Evolutionary conservation across 2,888 invertebrate species (phyloP).

Genomic region (Cheilosia impressa): DNA sequence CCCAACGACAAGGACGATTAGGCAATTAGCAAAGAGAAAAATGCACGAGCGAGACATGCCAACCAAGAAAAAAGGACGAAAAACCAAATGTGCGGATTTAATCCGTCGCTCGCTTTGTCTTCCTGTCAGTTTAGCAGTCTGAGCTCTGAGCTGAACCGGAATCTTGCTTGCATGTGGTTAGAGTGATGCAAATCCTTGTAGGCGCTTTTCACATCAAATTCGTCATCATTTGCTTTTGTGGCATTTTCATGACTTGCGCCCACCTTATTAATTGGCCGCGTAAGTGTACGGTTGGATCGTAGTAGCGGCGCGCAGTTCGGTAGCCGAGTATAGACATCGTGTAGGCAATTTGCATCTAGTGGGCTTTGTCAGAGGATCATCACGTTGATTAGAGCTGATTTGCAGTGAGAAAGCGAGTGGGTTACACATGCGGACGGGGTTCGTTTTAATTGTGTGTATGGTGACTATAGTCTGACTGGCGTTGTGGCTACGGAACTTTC

Average conservation of each 20-base stretch:
- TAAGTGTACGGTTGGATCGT: conserved; percentile 42
- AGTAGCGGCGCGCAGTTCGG: conserved; percentile 32
- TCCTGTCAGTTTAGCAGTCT: conserved; percentile 69
- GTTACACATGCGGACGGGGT: conserved; percentile 9
- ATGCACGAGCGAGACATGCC: conserved; percentile 21
- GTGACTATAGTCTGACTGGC: conserved; percentile 14
- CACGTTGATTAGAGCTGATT: conserved; percentile 73
- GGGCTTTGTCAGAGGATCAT: conserved; percentile 73
- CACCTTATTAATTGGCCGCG: conserved; percentile 72
- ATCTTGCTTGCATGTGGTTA: conserved; percentile 23
- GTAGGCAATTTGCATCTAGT: conserved; percentile 72
- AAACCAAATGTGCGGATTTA: conserved; percentile 66
- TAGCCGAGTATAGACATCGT: conserved; percentile 48
- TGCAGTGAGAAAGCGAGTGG: conserved; percentile 28
- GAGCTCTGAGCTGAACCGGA: conserved; percentile 52
- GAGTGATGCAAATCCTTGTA: conserved; percentile 64
- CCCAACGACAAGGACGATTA: conserved; percentile 67
- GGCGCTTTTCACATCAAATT: conserved; percentile 73
- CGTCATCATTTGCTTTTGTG: conserved; percentile 75
- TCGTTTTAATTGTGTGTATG: conserved; percentile 38
- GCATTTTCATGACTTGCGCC: conserved; percentile 74
- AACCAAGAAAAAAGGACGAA: conserved; percentile 44
- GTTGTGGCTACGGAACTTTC: background rate
- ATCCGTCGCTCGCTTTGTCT: conserved; percentile 71
- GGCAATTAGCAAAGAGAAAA: conserved; percentile 63